These are phyloP conservation scores for Heteromyza rotundicornis DNA, from an alignment of 2,888 invertebrate genomes.

Conservation along the genomic window DNA sequence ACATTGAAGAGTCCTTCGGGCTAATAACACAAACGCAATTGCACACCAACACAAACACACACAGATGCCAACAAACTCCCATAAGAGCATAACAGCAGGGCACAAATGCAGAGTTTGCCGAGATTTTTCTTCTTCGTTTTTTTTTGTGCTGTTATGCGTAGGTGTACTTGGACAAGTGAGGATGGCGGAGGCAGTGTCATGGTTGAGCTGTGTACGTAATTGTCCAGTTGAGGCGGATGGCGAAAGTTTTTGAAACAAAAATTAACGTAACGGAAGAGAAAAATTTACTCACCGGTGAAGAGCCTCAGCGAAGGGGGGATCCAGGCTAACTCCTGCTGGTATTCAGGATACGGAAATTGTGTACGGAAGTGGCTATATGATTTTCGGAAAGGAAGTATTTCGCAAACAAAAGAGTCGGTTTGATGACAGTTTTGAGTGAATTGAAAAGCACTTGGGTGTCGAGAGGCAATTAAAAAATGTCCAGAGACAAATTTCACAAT, in stretches of 20 bases:
- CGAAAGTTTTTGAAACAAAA: background rate
- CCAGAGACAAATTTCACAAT: no score
- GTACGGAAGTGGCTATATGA: no score
- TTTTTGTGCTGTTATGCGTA: background rate
- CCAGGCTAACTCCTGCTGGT: no score
- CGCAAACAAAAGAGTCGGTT: no score
- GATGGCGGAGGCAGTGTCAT: background rate
- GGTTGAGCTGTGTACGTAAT: no score
- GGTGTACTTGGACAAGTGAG: background rate
- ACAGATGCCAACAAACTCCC: background rate
- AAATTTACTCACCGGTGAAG: constrained; percentile 45
- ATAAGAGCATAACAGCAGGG: background rate
- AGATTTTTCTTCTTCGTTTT: constrained; percentile 1
- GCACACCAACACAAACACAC: constrained; percentile 29
- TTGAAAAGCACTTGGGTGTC: no score
- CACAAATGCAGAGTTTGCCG: background rate
- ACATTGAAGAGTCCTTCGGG: constrained; percentile 45
- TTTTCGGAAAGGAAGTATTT: no score
- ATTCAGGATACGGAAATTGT: no score
- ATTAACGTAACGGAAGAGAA: constrained; percentile 49
- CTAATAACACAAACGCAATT: constrained; percentile 53
- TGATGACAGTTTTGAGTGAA: no score
- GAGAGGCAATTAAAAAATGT: no score
- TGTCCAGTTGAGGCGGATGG: background rate
- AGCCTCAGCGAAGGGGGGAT: no score